These are phyloP conservation scores for Ptychobarbus kaznakovi DNA, from an alignment of 2,797 vertebrate species.

Conservation along the genomic window DNA sequence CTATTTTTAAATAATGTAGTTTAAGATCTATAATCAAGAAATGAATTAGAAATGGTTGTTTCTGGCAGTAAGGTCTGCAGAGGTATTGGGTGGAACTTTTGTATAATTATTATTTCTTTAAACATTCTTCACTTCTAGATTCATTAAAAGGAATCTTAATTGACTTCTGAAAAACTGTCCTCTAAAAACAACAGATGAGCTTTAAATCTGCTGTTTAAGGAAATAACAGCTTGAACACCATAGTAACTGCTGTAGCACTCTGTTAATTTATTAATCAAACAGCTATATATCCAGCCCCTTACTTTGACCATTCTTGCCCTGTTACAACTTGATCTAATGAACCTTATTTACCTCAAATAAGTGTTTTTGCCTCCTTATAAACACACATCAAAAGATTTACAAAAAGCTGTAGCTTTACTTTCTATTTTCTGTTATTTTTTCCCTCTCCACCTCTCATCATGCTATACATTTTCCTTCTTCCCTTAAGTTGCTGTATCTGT, in stretches of 20 bases:
- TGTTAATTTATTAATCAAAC: conserved; percentile 43
- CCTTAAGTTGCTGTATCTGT: conserved; percentile 56
- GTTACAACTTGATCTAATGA: conserved; percentile 15
- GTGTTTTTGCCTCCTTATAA: neutral
- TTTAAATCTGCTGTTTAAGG: conserved; percentile 41
- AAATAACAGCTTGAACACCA: conserved; percentile 45
- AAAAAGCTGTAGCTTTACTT: neutral
- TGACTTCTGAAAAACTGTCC: neutral
- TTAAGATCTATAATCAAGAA: neutral
- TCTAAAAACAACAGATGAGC: conserved; percentile 1
- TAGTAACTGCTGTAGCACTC: conserved; percentile 43
- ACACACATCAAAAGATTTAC: conserved; percentile 14
- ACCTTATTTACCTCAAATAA: neutral
- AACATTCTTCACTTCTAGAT: neutral
- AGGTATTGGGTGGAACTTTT: neutral
- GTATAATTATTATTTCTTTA: neutral
- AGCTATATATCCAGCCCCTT: conserved; percentile 15
- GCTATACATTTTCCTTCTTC: conserved; percentile 36
- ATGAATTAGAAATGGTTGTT: neutral
- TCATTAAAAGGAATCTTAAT: conserved; percentile 8
- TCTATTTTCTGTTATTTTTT: neutral
- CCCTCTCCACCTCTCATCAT: neutral
- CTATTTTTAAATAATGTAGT: too few relatives aligned
- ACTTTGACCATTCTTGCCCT: conserved; percentile 11
- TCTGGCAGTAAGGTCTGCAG: neutral